Base-by-base conservation (phyloP, 2,888 invertebrate species). In the Microctonus hyperodae region DNA sequence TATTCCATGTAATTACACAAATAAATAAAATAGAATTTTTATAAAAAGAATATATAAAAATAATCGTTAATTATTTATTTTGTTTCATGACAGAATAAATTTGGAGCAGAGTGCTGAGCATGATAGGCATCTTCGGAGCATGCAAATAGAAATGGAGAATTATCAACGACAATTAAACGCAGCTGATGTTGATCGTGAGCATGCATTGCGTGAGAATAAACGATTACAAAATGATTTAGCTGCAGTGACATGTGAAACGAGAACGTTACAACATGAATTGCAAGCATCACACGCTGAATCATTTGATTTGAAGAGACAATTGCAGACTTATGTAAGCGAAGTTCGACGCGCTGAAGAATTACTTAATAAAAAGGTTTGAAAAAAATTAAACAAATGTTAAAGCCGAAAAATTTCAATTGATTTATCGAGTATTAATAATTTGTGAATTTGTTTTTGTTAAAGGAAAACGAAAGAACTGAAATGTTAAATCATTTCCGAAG, bases 291-390 rank as follows among this genome's bases (percentile, higher is more conserved):
- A 88, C 73, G 87, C 89, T 77, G 92, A 94, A 85, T 90, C 92
- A 23, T 90, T 90, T 65, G 88, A 90, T 74, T 84, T 94, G 70
- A 93, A 91, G 79, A 88, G 89, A 70, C 92, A 94, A 79, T 83
- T 94, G 69, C 92, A 93, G 77, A 91, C 92, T 76, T 94, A 94
- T 84, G 92, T 94, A 5, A 89, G 90, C 74, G 93, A 94, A 86
- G 90, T 94, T 16, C 90, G 92, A 77, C 87, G 92, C 75, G 91
- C 91, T 69, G 93, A 94, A 82, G 93, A 94, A 76, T 84, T 93
- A 67, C 86, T 94, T 33, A 88, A 90, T 67, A 87, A 90, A 73
- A 91, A 90, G 85, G 90, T 89, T 75, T 67, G 67, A 37, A n/a
- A 13, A 35, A n/a, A n/a, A 37, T 2, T 2, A n/a, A 2, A 11